These are phyloP conservation scores for Globodera rostochiensis DNA, from an alignment of 1,140 invertebrate genomes.

Conservation along the genomic window DNA sequence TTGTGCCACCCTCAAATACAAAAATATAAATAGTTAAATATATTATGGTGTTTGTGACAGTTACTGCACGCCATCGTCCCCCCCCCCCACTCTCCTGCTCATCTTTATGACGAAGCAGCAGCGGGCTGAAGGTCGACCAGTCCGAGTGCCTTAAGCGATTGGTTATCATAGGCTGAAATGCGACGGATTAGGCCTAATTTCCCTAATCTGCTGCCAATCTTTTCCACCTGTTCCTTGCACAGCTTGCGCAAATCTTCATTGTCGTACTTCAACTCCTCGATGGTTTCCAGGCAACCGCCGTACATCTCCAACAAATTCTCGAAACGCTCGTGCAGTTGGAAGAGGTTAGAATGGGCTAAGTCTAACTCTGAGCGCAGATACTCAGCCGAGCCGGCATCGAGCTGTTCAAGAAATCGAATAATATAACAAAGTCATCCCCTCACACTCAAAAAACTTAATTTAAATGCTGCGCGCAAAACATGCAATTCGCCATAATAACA, in stretches of 20 bases:
- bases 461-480: too few species aligned
- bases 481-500: too few species aligned
- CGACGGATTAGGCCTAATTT: neutral
- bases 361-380: conserved; percentile 29
- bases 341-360: conserved; percentile 28
- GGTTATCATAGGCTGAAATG: too few species aligned
- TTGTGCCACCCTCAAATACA: too few species aligned
- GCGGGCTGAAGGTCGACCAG: neutral
- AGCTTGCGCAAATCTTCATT: conserved; percentile 39
- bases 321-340: conserved; percentile 36
- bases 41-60: neutral
- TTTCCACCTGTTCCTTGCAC: conserved; percentile 37
- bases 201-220: neutral
- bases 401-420: conserved; percentile 7
- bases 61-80: neutral
- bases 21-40: too few species aligned
- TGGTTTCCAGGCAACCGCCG: conserved; percentile 40
- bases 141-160: neutral
- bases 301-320: conserved; percentile 37
- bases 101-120: neutral
- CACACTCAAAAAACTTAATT: too few species aligned
- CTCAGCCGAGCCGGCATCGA: conserved; percentile 16
- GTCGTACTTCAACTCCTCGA: conserved; percentile 38
- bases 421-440: too few species aligned
- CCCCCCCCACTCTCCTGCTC: too few species aligned